phyloP scores from a whole-genome alignment of 2,113 vertebrate genomes.

The Vidua macroura region DNA sequence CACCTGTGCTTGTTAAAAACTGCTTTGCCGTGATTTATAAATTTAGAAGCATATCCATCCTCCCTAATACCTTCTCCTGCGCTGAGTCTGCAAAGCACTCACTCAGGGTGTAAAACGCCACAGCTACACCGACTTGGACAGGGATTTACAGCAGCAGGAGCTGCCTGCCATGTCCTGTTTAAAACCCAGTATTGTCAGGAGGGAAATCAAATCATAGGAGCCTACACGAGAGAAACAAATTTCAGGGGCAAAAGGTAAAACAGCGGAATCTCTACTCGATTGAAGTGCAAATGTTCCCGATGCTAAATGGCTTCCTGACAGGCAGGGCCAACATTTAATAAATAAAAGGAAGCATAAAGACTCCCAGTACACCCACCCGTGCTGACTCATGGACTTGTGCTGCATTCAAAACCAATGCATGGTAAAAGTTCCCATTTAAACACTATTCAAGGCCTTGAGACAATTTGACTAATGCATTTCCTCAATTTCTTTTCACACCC shows the following conservation, averaged over 20 bases:
- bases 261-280: neutral
- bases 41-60: constrained; percentile 34
- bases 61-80: neutral
- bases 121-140: neutral
- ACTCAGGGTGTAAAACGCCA: neutral
- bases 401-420: neutral
- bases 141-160: constrained; percentile 29
- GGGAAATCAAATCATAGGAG: constrained; percentile 51
- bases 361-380: constrained; percentile 46
- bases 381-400: constrained; percentile 30
- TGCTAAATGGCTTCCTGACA: constrained; percentile 54
- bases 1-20: constrained; percentile 55
- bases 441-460: neutral
- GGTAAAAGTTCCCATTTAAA: constrained; percentile 17
- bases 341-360: constrained; percentile 57
- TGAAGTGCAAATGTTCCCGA: constrained; percentile 50
- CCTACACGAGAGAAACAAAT: constrained; percentile 44
- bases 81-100: neutral
- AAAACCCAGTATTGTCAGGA: constrained; percentile 12
- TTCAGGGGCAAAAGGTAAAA: constrained; percentile 56
- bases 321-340: constrained; percentile 56
- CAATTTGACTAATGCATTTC: constrained; percentile 25
- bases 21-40: constrained; percentile 26
- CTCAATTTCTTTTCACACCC: neutral
- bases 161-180: neutral